Evolutionary conservation across 2,113 vertebrate species (phyloP).

Genomic region (Neolamprologus devosi): DNA sequence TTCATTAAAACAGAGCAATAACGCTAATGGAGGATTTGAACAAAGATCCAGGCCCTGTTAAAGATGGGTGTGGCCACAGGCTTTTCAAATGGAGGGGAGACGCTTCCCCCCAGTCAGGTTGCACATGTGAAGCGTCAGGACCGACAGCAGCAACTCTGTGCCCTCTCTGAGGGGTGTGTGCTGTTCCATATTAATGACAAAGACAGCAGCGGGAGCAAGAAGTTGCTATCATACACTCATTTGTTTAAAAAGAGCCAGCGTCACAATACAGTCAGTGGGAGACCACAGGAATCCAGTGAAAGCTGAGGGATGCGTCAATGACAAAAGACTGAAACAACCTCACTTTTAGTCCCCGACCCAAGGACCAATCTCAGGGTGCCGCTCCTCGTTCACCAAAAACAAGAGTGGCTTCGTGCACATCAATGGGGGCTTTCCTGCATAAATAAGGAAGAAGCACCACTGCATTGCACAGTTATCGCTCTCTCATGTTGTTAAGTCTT

Average conservation of each 20-base stretch:
- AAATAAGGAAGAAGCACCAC: conserved; percentile 31
- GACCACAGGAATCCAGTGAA: conserved; percentile 58
- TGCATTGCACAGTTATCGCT: conserved; percentile 41
- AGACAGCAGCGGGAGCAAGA: conserved; percentile 57
- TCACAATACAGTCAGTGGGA: conserved; percentile 67
- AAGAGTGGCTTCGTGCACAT: conserved; percentile 64
- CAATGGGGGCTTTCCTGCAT: conserved; percentile 62
- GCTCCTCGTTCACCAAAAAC: conserved; percentile 56
- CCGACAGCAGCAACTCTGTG: conserved; percentile 41
- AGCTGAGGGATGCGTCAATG: conserved; percentile 52
- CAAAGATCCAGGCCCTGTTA: conserved; percentile 53
- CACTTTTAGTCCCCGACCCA: conserved; percentile 58
- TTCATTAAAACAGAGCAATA: conserved; percentile 48
- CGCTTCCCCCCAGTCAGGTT: conserved; percentile 32
- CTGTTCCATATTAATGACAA: conserved; percentile 70
- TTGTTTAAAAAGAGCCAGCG: conserved; percentile 62
- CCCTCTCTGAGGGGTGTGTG: conserved; percentile 60
- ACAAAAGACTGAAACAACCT: conserved; percentile 67
- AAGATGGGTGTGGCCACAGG: conserved; percentile 54
- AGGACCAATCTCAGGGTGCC: conserved; percentile 51
- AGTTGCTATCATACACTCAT: conserved; percentile 67
- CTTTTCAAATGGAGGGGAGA: conserved; percentile 63
- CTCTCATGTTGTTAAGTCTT: conserved; percentile 61
- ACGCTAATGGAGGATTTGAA: conserved; percentile 50
- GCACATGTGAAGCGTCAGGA: conserved; percentile 45